Conservation (phyloP, 2,888 invertebrate genomes). For the Lathronympha strigana region DNA sequence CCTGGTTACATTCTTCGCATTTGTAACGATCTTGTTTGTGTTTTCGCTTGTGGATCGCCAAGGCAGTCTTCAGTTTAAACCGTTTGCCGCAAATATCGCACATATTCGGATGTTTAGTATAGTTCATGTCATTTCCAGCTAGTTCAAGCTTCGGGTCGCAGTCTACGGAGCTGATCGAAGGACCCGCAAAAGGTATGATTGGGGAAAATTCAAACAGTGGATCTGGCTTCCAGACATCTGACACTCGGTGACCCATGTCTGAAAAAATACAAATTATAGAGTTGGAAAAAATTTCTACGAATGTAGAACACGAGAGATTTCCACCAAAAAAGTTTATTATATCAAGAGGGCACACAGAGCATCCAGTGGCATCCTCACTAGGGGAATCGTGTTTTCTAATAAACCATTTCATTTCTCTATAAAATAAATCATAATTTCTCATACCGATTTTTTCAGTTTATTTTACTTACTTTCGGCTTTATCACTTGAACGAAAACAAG, state of each 20-base stretch:
- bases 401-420: no score
- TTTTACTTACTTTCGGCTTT: no score
- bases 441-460: no score
- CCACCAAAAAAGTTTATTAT: no score
- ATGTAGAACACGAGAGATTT: no score
- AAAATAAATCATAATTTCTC: no score
- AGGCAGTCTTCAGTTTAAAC: background rate
- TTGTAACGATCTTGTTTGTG: constrained; percentile 1
- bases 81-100: constrained; percentile 11
- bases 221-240: constrained; percentile 13
- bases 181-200: background rate
- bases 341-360: no score
- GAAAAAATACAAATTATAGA: background rate
- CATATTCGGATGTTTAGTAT: background rate
- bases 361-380: no score
- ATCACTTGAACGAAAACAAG: no score
- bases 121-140: background rate
- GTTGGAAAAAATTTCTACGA: no score
- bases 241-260: constrained; percentile 13
- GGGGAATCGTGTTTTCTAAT: no score
- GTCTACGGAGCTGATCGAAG: background rate
- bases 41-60: background rate
- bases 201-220: constrained; percentile 18
- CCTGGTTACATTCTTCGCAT: constrained; percentile 1
- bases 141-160: background rate